A percentile compares a stretch with the other conserved stretches of the same genome.
Evolutionary conservation across 2,797 vertebrate species (phyloP).

Genomic region (Cryptoblepharus egeriae): DNA sequence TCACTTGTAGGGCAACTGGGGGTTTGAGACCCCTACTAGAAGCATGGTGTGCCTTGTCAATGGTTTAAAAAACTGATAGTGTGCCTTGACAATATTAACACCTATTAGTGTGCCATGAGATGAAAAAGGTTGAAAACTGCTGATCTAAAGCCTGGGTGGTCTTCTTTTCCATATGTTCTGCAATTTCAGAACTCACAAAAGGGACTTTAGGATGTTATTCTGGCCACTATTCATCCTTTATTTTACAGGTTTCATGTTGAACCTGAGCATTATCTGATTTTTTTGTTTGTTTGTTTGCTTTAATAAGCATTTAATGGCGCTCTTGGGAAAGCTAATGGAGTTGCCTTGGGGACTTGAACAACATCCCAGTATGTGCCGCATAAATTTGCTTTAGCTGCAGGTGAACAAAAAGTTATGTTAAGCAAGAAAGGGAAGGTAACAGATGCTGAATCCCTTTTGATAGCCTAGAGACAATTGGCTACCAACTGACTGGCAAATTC

Average conservation of each 20-base stretch:
- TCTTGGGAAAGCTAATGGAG: conserved; percentile 75
- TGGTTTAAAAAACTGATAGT: too few relatives aligned
- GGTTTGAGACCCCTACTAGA: too few relatives aligned
- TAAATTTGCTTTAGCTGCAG: conserved; percentile 76
- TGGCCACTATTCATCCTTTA: conserved; percentile 34
- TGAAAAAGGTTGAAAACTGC: too few relatives aligned
- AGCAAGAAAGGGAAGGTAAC: conserved; percentile 75
- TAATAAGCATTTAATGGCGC: conserved; percentile 71
- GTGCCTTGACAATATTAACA: too few relatives aligned
- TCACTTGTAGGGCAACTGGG: too few relatives aligned
- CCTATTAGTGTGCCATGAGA: too few relatives aligned
- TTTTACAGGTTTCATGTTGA: conserved; percentile 52
- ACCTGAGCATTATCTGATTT: conserved; percentile 47
- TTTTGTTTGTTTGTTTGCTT: conserved; percentile 42
- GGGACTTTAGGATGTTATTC: conserved; percentile 15
- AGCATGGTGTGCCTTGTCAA: too few relatives aligned
- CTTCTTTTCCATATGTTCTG: conserved; percentile 21
- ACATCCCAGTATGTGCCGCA: conserved; percentile 66
- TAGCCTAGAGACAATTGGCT: conserved; percentile 72
- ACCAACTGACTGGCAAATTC: conserved; percentile 70
- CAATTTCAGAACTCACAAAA: conserved; percentile 35
- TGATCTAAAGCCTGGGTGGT: conserved; percentile 43
- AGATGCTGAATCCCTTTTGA: conserved; percentile 75
- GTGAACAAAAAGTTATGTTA: conserved; percentile 79
- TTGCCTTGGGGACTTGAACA: conserved; percentile 75